Evolutionary conservation across 2,888 invertebrate genomes (phyloP), one percentile per base, ranked within the genome.

Genomic region (Diloba caeruleocephala): DNA sequence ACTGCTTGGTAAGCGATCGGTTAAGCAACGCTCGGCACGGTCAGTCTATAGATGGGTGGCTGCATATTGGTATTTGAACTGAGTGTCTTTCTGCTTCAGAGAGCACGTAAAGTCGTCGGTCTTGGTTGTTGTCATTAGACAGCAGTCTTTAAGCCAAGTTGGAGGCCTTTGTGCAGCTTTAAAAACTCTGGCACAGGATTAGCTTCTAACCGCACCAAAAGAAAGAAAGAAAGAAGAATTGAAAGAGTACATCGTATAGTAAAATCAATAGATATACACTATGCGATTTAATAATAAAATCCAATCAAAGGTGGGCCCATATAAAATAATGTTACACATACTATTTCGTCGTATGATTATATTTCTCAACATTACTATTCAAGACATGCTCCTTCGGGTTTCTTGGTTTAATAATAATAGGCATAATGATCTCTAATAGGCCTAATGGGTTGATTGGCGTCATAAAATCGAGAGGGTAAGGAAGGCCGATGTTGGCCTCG

Each of bases 361-460:
- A 69, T 68, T 78, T 70, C 60, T 56, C 63, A 57, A 69, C 72
- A 82, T 84, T 76, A 82, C 79, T 78, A 80, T 82, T 81, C 80
- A 84, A 72, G 68, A 73, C 71, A 78, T 76, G 76, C 45, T 74
- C 53, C 62, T 78, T 73, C 68, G 54, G 73, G 59, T 78, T 75
- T 63, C 76, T 74, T 79, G 74, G 73, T 76, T 69, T 71, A 79
- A 78, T 81, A 79, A 83, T 84, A 86, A 84, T 85, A 84, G 78
- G 60, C 69, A 77, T 84, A 84, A 86, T 85, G 79, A 81, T 75
- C 82, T 82, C 74, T 88, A 89, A 89, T 88, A 85, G 83, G 82
- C 65, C 71, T 88, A 88, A 88, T 87, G 71, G 80, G 66, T 81
- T 88, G 84, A 89, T 89, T 85, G 85, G 80, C 79, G 81, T 85